phyloP scores from a whole-genome alignment of 2,113 vertebrate species.

The Chelonoidis abingdonii region DNA sequence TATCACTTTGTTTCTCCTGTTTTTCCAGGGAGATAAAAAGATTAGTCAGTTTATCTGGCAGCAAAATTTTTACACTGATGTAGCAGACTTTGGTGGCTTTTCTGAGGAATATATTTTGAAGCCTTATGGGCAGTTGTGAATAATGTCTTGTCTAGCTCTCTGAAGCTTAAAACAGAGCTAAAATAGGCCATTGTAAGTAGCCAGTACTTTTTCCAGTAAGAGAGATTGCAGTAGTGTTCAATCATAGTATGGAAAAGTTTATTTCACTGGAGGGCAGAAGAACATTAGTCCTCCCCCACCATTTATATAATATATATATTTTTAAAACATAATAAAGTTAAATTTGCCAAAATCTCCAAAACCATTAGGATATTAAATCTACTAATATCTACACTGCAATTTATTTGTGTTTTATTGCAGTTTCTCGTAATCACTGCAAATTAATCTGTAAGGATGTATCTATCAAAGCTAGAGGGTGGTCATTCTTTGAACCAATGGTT shows the following conservation, averaged over 20 bases:
- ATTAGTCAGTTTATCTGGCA: neutral
- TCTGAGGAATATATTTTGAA: neutral
- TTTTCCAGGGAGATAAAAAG: neutral
- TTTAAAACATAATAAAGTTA: neutral
- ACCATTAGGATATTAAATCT: neutral
- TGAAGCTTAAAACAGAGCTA: neutral
- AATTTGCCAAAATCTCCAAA: neutral
- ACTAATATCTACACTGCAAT: neutral
- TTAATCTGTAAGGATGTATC: conserved; percentile 23
- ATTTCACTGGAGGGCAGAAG: neutral
- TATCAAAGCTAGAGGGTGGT: neutral
- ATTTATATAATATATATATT: neutral
- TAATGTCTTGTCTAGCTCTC: neutral
- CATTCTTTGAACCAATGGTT: neutral
- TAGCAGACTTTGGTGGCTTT: neutral
- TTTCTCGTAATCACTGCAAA: neutral
- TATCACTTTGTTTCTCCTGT: neutral
- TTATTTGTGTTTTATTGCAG: neutral
- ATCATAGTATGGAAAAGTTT: neutral
- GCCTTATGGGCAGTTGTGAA: neutral
- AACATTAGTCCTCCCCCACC: neutral
- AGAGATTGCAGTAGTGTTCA: neutral
- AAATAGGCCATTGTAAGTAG: neutral
- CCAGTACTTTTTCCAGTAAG: neutral
- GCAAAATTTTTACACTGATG: neutral